phyloP scores from a whole-genome alignment of 2,797 vertebrate genomes.

The Sebastes diaconus region DNA sequence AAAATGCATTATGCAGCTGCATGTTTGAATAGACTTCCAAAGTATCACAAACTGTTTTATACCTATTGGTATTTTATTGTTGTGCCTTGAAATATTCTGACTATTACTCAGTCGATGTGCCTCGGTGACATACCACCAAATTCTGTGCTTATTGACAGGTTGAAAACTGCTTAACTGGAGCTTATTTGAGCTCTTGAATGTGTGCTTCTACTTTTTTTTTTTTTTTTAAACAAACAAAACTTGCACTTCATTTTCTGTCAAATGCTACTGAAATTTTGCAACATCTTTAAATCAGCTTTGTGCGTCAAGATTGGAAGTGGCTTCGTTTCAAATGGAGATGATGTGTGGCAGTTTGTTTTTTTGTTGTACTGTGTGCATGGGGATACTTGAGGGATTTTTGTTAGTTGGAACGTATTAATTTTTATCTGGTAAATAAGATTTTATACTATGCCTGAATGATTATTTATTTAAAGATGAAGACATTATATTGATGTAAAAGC shows the following conservation, averaged over 20 bases:
- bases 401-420: slow-evolving; percentile 9
- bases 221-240: background rate
- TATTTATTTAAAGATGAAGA: slow-evolving; percentile 66
- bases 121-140: slow-evolving; percentile 1
- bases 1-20: background rate
- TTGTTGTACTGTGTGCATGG: background rate
- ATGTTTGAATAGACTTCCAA: background rate
- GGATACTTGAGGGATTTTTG: slow-evolving; percentile 26
- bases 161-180: background rate
- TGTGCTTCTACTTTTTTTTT: slow-evolving; percentile 19
- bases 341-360: background rate
- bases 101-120: slow-evolving; percentile 33
- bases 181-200: slow-evolving; percentile 4
- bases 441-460: slow-evolving; percentile 38
- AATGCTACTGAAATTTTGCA: slow-evolving; percentile 3
- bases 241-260: slow-evolving; percentile 18
- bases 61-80: background rate
- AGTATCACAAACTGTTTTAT: background rate
- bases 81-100: slow-evolving; percentile 43
- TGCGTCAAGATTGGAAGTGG: background rate
- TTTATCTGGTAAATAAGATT: slow-evolving; percentile 13
- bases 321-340: background rate
- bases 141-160: background rate
- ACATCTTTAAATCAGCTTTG: background rate
- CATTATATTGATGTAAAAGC: slow-evolving; percentile 18